A percentile compares a stretch with the other conserved stretches of the same genome.
Evolutionary conservation across 2,113 vertebrate genomes (phyloP).

Genomic region (human): DNA sequence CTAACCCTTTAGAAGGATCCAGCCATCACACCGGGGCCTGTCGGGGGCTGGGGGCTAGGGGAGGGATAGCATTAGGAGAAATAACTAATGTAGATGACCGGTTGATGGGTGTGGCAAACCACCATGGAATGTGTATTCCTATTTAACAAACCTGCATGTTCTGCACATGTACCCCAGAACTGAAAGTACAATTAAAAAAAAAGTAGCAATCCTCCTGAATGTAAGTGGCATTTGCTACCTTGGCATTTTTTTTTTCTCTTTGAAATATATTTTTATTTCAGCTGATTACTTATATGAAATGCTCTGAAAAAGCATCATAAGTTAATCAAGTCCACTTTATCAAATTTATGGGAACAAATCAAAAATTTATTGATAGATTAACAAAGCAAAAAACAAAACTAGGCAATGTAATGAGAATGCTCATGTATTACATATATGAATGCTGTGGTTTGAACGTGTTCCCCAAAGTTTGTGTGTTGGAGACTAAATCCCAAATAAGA

Average conservation of each 20-base stretch:
- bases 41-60: too few species aligned
- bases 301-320: neutral
- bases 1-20: neutral
- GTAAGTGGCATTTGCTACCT: neutral
- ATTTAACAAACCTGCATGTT: too few species aligned
- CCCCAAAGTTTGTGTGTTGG: neutral
- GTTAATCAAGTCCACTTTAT: neutral
- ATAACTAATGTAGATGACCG: too few species aligned
- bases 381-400: neutral
- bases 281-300: neutral
- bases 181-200: neutral
- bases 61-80: too few species aligned
- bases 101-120: too few species aligned
- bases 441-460: neutral
- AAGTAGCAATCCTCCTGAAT: conserved; percentile 10
- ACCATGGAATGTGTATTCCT: too few species aligned
- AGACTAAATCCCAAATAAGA: neutral
- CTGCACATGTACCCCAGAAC: too few species aligned
- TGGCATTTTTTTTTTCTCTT: neutral
- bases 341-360: neutral
- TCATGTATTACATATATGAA: neutral
- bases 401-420: neutral
- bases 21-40: neutral
- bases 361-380: neutral
- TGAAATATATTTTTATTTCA: conserved; percentile 19